Conservation (phyloP, 2,888 invertebrate species). For the Clivina fossor region DNA sequence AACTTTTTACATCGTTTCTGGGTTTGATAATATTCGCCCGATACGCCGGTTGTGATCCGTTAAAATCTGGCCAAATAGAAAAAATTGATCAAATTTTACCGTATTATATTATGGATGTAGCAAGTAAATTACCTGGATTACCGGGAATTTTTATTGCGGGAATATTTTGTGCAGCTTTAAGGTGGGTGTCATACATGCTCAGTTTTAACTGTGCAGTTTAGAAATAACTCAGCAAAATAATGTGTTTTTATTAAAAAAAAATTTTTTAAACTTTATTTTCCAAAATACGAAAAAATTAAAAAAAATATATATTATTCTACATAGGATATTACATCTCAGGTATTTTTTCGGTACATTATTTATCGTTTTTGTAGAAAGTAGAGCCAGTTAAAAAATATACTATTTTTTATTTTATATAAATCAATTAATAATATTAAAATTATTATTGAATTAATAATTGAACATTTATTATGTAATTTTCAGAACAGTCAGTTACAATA, state of each 20-base stretch:
- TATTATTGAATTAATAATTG: not conserved
- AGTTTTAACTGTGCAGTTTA: too few relatives aligned
- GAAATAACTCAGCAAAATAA: not conserved
- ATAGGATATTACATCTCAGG: too few relatives aligned
- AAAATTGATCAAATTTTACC: constrained; percentile 50
- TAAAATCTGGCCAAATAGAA: constrained; percentile 37
- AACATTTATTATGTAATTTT: not conserved
- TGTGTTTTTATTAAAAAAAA: not conserved
- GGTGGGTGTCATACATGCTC: too few relatives aligned
- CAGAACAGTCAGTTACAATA: too few relatives aligned
- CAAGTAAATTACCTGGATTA: constrained; percentile 54
- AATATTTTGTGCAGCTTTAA: constrained; percentile 27
- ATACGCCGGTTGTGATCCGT: constrained; percentile 46
- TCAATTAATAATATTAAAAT: too few relatives aligned
- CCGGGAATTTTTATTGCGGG: constrained; percentile 43
- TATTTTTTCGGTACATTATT: too few relatives aligned
- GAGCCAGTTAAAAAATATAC: too few relatives aligned
- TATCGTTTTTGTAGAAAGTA: too few relatives aligned
- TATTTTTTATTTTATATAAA: too few relatives aligned
- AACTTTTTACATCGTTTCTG: constrained; percentile 40
- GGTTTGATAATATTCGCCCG: constrained; percentile 46
- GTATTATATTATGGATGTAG: constrained; percentile 58
- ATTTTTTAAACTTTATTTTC: not conserved
- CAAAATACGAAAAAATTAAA: too few relatives aligned
- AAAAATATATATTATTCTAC: too few relatives aligned